Conservation (phyloP, 2,113 vertebrate species). For the Epinephelus lanceolatus region DNA sequence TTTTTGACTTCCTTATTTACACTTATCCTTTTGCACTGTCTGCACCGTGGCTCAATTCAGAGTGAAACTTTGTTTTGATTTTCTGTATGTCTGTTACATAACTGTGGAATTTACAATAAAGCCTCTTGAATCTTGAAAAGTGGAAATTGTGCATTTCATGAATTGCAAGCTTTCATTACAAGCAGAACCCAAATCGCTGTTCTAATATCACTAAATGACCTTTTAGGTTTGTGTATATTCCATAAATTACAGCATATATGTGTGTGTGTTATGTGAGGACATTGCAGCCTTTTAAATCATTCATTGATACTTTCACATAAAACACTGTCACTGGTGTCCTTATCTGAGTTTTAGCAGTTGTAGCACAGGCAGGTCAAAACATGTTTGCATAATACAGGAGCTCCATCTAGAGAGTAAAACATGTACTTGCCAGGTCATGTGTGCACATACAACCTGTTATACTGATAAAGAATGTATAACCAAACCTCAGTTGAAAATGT, state of each 20-base stretch:
- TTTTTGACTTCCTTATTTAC: no score
- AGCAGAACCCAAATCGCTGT: neutral
- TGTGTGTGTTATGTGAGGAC: no score
- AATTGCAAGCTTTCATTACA: neutral
- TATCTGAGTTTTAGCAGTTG: neutral
- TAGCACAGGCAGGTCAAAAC: neutral
- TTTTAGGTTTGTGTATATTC: neutral
- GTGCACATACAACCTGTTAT: neutral
- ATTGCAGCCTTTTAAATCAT: neutral
- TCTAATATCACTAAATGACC: neutral
- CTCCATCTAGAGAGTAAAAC: constrained; percentile 61
- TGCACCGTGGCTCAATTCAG: no score
- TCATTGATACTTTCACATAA: neutral
- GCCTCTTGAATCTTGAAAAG: no score
- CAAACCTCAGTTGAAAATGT: constrained; percentile 2
- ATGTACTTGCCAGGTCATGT: neutral
- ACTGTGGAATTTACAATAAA: no score
- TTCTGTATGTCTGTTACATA: no score
- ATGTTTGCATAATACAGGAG: constrained; percentile 20
- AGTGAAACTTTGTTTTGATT: no score
- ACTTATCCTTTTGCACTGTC: no score
- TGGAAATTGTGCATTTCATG: neutral
- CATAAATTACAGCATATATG: neutral
- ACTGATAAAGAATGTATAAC: neutral
- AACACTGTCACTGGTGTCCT: neutral